phyloP scores from a whole-genome alignment of 2,797 vertebrate genomes.

The Epinephelus coioides region DNA sequence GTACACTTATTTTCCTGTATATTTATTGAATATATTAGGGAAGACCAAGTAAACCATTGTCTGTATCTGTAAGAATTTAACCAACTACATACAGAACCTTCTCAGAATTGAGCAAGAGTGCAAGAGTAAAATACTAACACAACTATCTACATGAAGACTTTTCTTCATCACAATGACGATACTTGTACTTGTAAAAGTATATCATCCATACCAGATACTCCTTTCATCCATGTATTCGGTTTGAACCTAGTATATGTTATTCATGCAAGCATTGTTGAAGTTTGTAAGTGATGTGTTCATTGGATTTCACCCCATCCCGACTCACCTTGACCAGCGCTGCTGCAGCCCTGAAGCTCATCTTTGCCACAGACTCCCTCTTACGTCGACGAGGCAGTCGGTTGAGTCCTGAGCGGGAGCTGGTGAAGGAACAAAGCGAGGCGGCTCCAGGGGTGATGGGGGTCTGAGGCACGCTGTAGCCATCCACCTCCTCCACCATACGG shows the following conservation, averaged over 20 bases:
- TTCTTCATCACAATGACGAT: too few relatives aligned
- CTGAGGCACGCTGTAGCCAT: constrained; percentile 92
- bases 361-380: constrained; percentile 97
- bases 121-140: too few relatives aligned
- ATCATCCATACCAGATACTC: too few relatives aligned
- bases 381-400: constrained; percentile 92
- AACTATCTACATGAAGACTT: too few relatives aligned
- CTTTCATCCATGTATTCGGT: too few relatives aligned
- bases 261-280: not conserved
- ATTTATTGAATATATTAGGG: not conserved
- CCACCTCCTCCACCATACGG: constrained; percentile 94
- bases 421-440: constrained; percentile 96
- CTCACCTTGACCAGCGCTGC: constrained; percentile 94
- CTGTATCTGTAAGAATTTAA: too few relatives aligned
- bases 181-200: too few relatives aligned
- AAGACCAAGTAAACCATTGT: too few relatives aligned
- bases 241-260: not conserved
- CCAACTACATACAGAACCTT: too few relatives aligned
- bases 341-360: constrained; percentile 98
- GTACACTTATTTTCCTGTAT: not conserved
- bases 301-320: not conserved
- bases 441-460: constrained; percentile 95
- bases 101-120: too few relatives aligned
- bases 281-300: not conserved
- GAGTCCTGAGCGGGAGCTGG: constrained; percentile 97